Evolutionary conservation across 92 coral and sea anemone species (phyloP).

Genomic region (Zoanthus sociatus): DNA sequence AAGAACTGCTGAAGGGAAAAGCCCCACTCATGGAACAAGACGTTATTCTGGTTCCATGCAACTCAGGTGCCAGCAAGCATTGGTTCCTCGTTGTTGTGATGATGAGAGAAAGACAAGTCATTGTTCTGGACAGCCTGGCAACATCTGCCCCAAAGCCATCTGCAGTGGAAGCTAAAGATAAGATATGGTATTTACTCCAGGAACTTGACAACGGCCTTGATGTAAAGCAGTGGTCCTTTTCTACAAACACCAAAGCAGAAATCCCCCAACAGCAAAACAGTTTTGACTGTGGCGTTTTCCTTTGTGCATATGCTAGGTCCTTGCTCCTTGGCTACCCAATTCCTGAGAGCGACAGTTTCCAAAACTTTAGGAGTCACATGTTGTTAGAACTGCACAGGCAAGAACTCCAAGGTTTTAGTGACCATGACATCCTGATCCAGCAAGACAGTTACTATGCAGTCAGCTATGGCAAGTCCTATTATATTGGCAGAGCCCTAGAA

Average conservation of each 20-base stretch:
- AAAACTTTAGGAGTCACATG: constrained; percentile 41
- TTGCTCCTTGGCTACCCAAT: constrained; percentile 17
- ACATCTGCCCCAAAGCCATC: constrained; percentile 56
- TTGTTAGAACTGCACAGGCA: constrained; percentile 47
- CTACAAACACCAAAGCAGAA: constrained; percentile 30
- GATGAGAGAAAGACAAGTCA: constrained; percentile 39
- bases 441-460: constrained; percentile 43
- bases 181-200: constrained; percentile 38
- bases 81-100: constrained; percentile 57
- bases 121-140: constrained; percentile 62
- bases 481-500: constrained; percentile 50
- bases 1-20: constrained; percentile 49
- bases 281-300: constrained; percentile 47
- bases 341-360: constrained; percentile 28
- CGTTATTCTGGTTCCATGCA: constrained; percentile 57
- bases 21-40: constrained; percentile 61
- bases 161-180: constrained; percentile 41
- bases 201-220: constrained; percentile 4
- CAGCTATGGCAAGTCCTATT: constrained; percentile 43
- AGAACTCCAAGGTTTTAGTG: constrained; percentile 16
- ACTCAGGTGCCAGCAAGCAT: constrained; percentile 52
- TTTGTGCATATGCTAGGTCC: constrained; percentile 39
- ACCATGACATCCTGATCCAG: constrained; percentile 23
- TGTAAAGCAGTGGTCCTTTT: constrained; percentile 17
- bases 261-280: constrained; percentile 41